Evolutionary conservation across 2,888 invertebrate species (phyloP).

Genomic region (Agrochola lota): DNA sequence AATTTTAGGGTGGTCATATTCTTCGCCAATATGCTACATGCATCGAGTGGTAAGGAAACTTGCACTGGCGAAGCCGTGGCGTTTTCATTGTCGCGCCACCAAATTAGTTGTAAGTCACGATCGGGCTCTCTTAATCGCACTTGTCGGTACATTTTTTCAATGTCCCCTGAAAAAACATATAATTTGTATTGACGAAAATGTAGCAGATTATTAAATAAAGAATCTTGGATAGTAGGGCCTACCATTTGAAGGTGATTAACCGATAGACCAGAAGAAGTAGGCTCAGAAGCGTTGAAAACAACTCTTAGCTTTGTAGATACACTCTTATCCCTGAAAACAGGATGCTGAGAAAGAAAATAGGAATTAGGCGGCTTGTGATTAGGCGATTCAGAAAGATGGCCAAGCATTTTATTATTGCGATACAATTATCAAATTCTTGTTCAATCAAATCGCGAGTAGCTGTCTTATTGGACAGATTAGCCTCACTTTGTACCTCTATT

Average conservation of each 20-base stretch:
- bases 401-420: no score
- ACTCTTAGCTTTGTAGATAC: not conserved
- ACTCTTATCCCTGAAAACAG: not conserved
- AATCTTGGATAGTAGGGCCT: not conserved
- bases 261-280: not conserved
- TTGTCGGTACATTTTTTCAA: not conserved
- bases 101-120: not conserved
- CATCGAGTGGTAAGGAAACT: not conserved
- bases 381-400: not conserved
- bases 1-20: not conserved
- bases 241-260: not conserved
- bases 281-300: not conserved
- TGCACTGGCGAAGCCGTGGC: not conserved
- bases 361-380: not conserved
- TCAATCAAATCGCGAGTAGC: no score
- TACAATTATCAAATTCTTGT: no score
- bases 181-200: not conserved
- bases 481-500: no score
- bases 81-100: conserved; percentile 3
- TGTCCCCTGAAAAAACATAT: not conserved
- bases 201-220: not conserved
- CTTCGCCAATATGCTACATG: not conserved
- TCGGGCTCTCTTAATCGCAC: not conserved
- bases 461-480: no score
- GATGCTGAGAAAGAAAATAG: not conserved